These are phyloP conservation scores for Calypte anna DNA, from an alignment of 2,113 vertebrate genomes.

Conservation along the genomic window DNA sequence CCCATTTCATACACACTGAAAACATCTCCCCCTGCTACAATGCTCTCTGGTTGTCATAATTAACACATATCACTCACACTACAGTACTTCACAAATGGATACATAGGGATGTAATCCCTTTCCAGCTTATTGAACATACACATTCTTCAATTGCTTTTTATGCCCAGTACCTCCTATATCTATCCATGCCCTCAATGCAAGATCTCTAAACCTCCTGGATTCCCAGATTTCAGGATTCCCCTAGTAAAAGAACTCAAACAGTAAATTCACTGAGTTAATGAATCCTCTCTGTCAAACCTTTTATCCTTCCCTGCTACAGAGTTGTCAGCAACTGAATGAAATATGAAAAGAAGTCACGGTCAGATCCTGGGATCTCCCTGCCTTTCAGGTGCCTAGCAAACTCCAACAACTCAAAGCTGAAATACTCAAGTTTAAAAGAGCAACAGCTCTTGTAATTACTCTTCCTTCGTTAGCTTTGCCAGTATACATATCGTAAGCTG, in stretches of 20 bases:
- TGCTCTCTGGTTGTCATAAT: background rate
- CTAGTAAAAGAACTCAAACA: background rate
- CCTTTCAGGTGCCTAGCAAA: too few relatives aligned
- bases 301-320: background rate
- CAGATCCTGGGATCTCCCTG: background rate
- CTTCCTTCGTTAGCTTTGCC: background rate
- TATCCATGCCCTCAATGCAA: background rate
- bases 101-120: background rate
- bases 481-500: background rate
- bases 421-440: background rate
- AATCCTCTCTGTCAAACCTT: background rate
- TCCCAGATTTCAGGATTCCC: background rate
- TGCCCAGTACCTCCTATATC: background rate
- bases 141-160: background rate
- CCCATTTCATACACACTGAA: background rate
- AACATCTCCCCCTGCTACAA: background rate
- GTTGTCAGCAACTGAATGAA: background rate
- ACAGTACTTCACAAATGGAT: background rate
- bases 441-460: background rate
- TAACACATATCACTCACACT: background rate
- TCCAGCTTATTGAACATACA: background rate
- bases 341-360: background rate
- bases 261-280: background rate
- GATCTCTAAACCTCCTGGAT: background rate
- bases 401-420: background rate